These are phyloP conservation scores for Pegoplata infirma DNA, from an alignment of 2,888 invertebrate species.

Conservation along the genomic window DNA sequence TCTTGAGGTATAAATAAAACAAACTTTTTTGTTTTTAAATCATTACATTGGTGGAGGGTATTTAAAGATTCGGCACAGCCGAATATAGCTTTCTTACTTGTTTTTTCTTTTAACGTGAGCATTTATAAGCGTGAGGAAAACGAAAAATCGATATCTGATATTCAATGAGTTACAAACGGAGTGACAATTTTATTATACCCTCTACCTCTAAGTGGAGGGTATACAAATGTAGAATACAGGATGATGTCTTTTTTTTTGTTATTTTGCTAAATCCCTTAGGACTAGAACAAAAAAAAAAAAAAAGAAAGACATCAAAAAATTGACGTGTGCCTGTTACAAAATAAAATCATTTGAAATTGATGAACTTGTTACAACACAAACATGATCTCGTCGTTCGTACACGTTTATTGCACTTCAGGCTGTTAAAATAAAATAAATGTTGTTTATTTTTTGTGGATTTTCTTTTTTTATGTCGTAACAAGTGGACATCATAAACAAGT, in stretches of 20 bases:
- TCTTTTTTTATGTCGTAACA: constrained; percentile 26
- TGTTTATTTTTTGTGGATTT: constrained; percentile 17
- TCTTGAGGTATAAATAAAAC: no score
- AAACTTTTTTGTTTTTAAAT: no score
- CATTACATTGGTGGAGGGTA: no score
- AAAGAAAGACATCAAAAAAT: constrained; percentile 55
- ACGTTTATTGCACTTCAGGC: constrained; percentile 31
- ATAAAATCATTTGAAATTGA: constrained; percentile 73
- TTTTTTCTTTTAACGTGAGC: no score
- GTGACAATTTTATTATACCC: no score
- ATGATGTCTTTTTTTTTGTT: not conserved
- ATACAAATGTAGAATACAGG: not conserved
- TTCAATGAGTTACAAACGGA: no score
- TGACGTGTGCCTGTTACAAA: constrained; percentile 46
- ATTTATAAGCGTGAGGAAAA: no score
- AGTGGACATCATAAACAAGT: constrained; percentile 55
- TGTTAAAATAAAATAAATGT: constrained; percentile 42
- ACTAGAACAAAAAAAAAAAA: no score
- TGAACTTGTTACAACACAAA: constrained; percentile 69
- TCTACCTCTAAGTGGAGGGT: no score
- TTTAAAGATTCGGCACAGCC: no score
- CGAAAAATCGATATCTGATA: no score
- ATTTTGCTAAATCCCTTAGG: constrained; percentile 43
- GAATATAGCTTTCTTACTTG: no score
- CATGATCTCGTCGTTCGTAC: not conserved